phyloP scores from a whole-genome alignment of 2,797 vertebrate species.

The Florisuga fusca region DNA sequence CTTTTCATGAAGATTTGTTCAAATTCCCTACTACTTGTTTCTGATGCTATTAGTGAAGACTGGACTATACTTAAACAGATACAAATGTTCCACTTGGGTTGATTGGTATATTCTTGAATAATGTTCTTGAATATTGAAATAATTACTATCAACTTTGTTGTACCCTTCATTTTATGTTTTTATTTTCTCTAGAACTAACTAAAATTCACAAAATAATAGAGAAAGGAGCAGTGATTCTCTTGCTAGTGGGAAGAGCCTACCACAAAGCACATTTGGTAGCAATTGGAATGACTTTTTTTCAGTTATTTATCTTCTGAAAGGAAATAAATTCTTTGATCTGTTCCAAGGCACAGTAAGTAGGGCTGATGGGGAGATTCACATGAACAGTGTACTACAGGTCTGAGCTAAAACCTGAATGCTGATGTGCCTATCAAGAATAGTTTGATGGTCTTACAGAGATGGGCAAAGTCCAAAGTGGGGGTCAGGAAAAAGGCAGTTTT shows the following conservation, averaged over 20 bases:
- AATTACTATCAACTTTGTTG: not conserved
- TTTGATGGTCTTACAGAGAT: not conserved
- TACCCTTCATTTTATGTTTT: not conserved
- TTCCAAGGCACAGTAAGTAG: not conserved
- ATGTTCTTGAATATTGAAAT: not conserved
- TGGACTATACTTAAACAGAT: not conserved
- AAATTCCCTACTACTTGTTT: not conserved
- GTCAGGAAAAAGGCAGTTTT: not conserved
- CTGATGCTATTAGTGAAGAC: not conserved
- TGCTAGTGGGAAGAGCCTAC: not conserved
- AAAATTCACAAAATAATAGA: not conserved
- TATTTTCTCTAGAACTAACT: not conserved
- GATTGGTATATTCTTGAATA: not conserved
- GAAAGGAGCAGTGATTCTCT: not conserved
- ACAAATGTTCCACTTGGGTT: not conserved
- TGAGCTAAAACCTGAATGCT: not conserved
- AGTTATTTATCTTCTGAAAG: not conserved
- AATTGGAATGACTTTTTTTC: not conserved
- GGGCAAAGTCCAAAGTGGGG: not conserved
- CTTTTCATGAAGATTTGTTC: not conserved
- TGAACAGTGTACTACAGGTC: not conserved
- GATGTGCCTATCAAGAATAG: not conserved
- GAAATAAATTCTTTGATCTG: not conserved
- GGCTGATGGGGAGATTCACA: not conserved
- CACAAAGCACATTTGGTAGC: not conserved